Percentiles rank a stretch among this genome's conserved stretches.
These are phyloP conservation scores for Maccullochella peelii DNA, from an alignment of 2,113 vertebrate species.

Conservation along the genomic window DNA sequence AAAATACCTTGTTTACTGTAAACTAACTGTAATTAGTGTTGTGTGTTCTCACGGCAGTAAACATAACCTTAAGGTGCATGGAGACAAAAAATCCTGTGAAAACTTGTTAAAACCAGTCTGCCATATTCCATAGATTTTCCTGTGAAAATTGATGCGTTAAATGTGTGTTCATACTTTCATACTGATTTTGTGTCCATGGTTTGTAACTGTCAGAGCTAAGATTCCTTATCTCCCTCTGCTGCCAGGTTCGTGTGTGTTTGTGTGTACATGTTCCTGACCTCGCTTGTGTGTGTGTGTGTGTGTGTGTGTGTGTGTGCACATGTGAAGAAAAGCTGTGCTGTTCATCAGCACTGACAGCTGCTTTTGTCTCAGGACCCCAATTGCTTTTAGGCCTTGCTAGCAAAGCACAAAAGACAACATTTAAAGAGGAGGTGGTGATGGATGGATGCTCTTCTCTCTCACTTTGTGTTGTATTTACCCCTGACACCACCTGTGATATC, in stretches of 20 bases:
- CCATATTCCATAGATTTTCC: background rate
- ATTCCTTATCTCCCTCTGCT: constrained; percentile 2
- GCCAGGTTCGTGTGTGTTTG: constrained; percentile 9
- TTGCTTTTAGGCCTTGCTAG: constrained; percentile 66
- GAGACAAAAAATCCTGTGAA: background rate
- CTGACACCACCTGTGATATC: constrained; percentile 61
- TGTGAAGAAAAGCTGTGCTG: constrained; percentile 44
- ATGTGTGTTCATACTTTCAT: background rate
- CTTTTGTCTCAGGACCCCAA: constrained; percentile 79
- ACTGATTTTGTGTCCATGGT: background rate
- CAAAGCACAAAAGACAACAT: constrained; percentile 82
- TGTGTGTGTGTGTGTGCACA: background rate
- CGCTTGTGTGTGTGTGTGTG: constrained; percentile 1
- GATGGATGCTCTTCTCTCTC: constrained; percentile 45
- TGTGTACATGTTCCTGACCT: background rate
- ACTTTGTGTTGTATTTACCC: constrained; percentile 29
- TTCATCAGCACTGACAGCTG: constrained; percentile 76
- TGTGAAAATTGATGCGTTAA: background rate
- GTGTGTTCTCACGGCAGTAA: background rate
- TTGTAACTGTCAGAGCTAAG: background rate
- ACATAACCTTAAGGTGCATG: background rate
- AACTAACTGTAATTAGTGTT: background rate
- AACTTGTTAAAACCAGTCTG: background rate
- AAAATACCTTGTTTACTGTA: constrained; percentile 7
- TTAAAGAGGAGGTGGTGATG: constrained; percentile 71